Evolutionary conservation across 2,888 invertebrate genomes (phyloP).

Genomic region (Blastobasis lacticolella): DNA sequence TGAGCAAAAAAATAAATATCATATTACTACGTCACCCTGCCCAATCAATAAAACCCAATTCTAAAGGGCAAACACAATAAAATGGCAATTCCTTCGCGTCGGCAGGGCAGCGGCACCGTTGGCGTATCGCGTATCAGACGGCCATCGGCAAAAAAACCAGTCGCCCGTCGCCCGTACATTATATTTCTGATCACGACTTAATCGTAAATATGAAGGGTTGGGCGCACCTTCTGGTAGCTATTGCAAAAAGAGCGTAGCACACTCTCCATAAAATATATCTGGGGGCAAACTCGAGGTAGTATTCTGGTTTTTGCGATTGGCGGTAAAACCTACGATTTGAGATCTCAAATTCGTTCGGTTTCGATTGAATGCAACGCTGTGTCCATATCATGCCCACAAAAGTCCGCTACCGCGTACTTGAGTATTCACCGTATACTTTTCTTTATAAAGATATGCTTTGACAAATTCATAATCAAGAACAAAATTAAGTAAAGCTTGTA

Average conservation of each 20-base stretch:
- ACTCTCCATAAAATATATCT: slow-evolving; percentile 71
- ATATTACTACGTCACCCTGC: no score
- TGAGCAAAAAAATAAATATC: no score
- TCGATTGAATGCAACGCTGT: no score
- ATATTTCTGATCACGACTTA: slow-evolving; percentile 72
- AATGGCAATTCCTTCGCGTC: not conserved
- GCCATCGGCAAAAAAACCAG: slow-evolving; percentile 57
- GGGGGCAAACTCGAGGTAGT: slow-evolving; percentile 27
- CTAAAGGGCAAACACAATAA: not conserved
- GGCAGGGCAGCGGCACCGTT: slow-evolving; percentile 7
- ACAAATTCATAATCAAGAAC: no score
- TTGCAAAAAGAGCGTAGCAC: slow-evolving; percentile 68
- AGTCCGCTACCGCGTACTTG: no score
- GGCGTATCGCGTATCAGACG: slow-evolving; percentile 40
- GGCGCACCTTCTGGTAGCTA: slow-evolving; percentile 69
- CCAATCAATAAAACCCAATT: no score
- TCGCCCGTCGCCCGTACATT: slow-evolving; percentile 38
- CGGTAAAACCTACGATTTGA: not conserved
- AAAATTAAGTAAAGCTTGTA: no score
- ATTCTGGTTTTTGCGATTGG: slow-evolving; percentile 15
- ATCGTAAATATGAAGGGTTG: slow-evolving; percentile 73
- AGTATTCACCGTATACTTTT: no score
- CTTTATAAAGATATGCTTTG: no score
- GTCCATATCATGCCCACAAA: no score
- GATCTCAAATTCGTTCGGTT: no score